phyloP scores from a whole-genome alignment of 2,888 invertebrate species.

The Rotaria socialis region DNA sequence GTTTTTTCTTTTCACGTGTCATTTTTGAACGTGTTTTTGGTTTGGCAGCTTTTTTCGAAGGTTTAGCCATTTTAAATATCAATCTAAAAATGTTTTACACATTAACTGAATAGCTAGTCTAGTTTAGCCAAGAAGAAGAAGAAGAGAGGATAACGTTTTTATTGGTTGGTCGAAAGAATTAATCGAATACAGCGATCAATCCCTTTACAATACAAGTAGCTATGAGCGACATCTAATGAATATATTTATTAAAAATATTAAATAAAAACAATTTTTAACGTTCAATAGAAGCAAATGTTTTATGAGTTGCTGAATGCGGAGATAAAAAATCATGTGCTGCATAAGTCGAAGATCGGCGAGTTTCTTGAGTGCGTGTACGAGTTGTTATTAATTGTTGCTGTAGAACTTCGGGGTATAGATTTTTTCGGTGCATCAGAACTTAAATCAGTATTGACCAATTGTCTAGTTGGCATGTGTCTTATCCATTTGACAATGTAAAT shows the following conservation, averaged over 20 bases:
- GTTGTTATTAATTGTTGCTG: neutral
- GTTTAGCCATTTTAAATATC: neutral
- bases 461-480: neutral
- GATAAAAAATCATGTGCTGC: no score
- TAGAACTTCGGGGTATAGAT: neutral
- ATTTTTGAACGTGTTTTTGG: conserved; percentile 19
- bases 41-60: neutral
- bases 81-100: no score
- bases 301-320: neutral
- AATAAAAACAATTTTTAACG: neutral
- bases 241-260: neutral
- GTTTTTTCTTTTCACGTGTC: neutral
- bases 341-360: no score
- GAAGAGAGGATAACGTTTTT: neutral
- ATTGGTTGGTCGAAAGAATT: neutral
- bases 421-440: neutral
- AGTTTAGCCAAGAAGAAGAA: neutral
- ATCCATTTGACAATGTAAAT: neutral
- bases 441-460: neutral
- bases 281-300: neutral
- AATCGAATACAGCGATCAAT: neutral
- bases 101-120: no score
- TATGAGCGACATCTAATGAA: neutral
- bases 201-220: neutral
- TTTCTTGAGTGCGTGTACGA: neutral